phyloP scores from a whole-genome alignment of 2,113 vertebrate genomes.

The sheep (Ovis aries) region DNA sequence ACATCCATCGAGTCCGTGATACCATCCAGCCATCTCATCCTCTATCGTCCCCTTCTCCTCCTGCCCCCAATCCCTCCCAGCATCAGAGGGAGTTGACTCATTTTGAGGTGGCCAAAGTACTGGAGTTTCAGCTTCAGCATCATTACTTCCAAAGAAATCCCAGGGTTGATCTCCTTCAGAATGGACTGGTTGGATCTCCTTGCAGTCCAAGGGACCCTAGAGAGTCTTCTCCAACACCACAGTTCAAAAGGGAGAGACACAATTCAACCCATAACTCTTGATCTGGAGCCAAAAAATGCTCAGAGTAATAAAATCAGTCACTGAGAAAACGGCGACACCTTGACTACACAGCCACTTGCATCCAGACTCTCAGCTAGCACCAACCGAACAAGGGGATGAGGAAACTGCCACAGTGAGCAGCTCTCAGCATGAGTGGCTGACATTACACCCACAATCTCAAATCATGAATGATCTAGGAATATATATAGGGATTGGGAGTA shows the following conservation, averaged over 20 bases:
- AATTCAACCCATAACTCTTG: neutral
- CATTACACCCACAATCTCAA: neutral
- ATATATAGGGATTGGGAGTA: neutral
- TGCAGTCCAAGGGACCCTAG: too few relatives aligned
- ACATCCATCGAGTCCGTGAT: accelerated
- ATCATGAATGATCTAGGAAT: neutral
- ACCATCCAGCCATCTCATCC: too few relatives aligned
- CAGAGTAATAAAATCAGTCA: neutral
- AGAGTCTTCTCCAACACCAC: too few relatives aligned
- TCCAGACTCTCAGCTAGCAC: neutral
- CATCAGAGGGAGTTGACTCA: too few relatives aligned
- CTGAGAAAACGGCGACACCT: neutral
- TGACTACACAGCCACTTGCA: neutral
- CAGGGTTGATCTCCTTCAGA: too few relatives aligned
- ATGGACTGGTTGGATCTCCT: too few relatives aligned
- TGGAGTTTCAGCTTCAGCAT: too few relatives aligned
- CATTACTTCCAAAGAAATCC: too few relatives aligned
- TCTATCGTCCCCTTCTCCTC: too few relatives aligned
- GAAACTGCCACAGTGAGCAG: neutral
- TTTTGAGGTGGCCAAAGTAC: too few relatives aligned
- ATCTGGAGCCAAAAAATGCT: neutral
- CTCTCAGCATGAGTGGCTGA: neutral
- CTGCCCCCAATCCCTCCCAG: too few relatives aligned
- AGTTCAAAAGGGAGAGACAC: neutral
- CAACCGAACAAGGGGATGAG: neutral